Conservation (phyloP, 2,888 invertebrate species). For the Pristionchus maxplancki region DNA sequence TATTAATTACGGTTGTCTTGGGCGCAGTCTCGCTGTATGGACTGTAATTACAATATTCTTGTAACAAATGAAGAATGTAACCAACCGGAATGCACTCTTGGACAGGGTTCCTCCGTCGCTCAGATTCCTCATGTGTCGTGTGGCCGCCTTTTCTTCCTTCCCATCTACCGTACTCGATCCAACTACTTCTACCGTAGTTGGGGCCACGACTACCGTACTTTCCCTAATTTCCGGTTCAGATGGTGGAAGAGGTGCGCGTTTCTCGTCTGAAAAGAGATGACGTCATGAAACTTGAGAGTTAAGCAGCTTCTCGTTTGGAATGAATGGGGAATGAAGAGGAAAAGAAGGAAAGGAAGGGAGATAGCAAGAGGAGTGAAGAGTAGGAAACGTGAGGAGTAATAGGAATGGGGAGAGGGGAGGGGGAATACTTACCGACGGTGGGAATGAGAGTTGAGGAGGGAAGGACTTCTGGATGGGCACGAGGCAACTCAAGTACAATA, state of each 20-base stretch:
- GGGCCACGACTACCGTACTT: constrained; percentile 23
- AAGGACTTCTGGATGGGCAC: constrained; percentile 24
- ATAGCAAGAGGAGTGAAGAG: neutral
- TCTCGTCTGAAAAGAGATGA: constrained; percentile 36
- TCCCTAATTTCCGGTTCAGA: neutral
- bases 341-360: neutral
- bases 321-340: constrained; percentile 26
- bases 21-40: constrained; percentile 63
- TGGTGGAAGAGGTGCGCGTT: neutral
- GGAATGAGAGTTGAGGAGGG: constrained; percentile 48
- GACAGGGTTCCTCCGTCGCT: constrained; percentile 55
- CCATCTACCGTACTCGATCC: neutral
- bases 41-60: constrained; percentile 35
- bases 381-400: too few species aligned
- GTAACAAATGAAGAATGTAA: neutral
- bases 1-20: constrained; percentile 19
- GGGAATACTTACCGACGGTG: constrained; percentile 1
- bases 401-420: neutral
- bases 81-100: constrained; percentile 66
- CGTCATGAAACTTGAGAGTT: constrained; percentile 27
- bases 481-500: constrained; percentile 1
- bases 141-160: constrained; percentile 8
- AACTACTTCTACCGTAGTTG: constrained; percentile 18
- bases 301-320: constrained; percentile 27
- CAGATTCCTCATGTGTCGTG: constrained; percentile 59